Percentiles rank a stretch among this genome's conserved stretches.
These are phyloP conservation scores for Dendronephthya gigantea DNA, from an alignment of 64 coral and sea anemone species.

Conservation along the genomic window DNA sequence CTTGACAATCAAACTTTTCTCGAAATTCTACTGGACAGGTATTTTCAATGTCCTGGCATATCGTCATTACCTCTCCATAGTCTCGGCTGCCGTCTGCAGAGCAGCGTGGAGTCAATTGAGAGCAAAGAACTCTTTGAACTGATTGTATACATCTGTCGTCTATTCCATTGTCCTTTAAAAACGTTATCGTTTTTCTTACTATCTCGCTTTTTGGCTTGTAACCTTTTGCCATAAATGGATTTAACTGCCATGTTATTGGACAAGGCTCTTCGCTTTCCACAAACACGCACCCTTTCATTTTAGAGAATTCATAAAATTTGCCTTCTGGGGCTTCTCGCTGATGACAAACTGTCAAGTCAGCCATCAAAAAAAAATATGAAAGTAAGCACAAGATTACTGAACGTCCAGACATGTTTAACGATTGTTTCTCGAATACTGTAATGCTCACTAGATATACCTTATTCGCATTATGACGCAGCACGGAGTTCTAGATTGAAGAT, in stretches of 20 bases:
- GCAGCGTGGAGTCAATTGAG: not conserved
- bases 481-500: too few species aligned
- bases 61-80: not conserved
- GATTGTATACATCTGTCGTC: not conserved
- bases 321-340: not conserved
- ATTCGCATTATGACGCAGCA: too few species aligned
- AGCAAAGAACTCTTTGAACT: not conserved
- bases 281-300: not conserved
- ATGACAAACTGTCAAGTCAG: not conserved
- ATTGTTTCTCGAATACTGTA: too few species aligned
- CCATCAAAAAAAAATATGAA: not conserved
- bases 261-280: not conserved
- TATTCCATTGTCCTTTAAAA: not conserved
- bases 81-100: not conserved
- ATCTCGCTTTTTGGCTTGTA: not conserved
- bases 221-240: not conserved
- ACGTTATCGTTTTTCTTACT: not conserved
- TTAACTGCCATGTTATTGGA: not conserved
- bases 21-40: not conserved
- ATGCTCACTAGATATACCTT: too few species aligned
- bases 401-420: not conserved
- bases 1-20: not conserved
- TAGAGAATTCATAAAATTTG: not conserved
- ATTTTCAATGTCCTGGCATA: not conserved
- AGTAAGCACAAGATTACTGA: not conserved